Base-by-base conservation (phyloP, 2,797 vertebrate species). In the Microctenopoma stevenorrisi region DNA sequence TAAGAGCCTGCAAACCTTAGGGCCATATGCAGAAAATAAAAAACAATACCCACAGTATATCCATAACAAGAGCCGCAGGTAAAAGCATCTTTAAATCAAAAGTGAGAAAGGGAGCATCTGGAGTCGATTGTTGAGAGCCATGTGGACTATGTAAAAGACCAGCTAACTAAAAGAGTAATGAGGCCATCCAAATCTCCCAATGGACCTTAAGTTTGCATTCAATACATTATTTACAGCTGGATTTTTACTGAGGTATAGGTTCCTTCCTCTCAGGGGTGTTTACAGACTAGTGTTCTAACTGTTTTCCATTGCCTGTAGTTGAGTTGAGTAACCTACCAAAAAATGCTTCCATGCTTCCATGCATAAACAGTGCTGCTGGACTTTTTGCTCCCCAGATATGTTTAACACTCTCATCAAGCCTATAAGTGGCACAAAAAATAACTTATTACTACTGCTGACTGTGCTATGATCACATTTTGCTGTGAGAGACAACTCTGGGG, bases 161-260 rank as follows among this genome's bases (percentile, higher is more conserved):
- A 72, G 81, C 84, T 76, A 91, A 87, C 81, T 90, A 84, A 91
- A 91, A 88, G 86, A 89, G 85, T 92, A 93, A 93, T 92, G 90
- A 93, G 90, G 79, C 85, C 78, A 82, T 88, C 87, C 82, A 81
- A 79, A 74, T 88, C 86, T 92, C 92, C 90, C 92, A 0, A 60
- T 79, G 87, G 92, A 91, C 90, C 87, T 89, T 84, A 92, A 92
- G 89, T 92, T 93, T 92, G 90, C 90, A 92, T 92, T 88, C 91
- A 90, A 92, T 93, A 91, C 90, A 92, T 93, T 93, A 93, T 93
- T 93, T 93, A 93, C 90, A 86, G 84, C 90, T 79, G 90, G 86
- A 82, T 91, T 92, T 92, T 91, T 87, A 91, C 89, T 76, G 88
- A 83, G 87, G 86, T 88, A 90, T 90, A 88, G 90, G 90, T 88